These are phyloP conservation scores for Drosophila sechellia DNA, from an alignment of 1,140 invertebrate genomes.

Conservation along the genomic window DNA sequence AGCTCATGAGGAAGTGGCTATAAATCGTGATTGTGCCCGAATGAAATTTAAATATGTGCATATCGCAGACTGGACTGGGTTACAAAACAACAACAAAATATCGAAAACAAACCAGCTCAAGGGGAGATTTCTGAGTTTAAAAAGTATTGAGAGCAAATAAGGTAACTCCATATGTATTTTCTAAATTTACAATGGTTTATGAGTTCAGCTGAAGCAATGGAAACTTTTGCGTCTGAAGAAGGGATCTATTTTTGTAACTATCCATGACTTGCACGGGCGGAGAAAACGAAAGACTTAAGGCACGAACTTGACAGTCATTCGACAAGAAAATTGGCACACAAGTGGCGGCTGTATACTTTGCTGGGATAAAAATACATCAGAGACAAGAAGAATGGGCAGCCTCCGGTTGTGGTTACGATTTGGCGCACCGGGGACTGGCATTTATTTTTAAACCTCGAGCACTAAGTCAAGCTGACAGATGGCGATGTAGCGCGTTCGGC, in stretches of 20 bases:
- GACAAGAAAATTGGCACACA: slow-evolving; percentile 46
- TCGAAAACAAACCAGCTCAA: slow-evolving; percentile 9
- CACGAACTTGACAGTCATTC: slow-evolving; percentile 73
- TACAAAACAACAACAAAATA: slow-evolving; percentile 23
- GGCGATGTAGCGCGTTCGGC: slow-evolving; percentile 12
- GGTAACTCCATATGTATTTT: neutral
- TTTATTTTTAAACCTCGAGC: slow-evolving; percentile 42
- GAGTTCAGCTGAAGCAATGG: neutral
- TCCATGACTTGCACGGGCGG: slow-evolving; percentile 21
- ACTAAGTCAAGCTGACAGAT: slow-evolving; percentile 37
- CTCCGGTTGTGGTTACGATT: slow-evolving; percentile 13
- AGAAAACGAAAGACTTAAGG: slow-evolving; percentile 46
- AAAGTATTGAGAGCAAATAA: neutral
- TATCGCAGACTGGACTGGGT: slow-evolving; percentile 14
- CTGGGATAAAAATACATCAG: slow-evolving; percentile 39
- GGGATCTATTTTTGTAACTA: slow-evolving; percentile 32
- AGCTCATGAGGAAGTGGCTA: slow-evolving; percentile 59
- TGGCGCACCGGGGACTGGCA: slow-evolving; percentile 15
- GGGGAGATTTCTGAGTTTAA: neutral
- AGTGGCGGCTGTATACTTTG: neutral
- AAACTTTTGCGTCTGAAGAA: slow-evolving; percentile 7
- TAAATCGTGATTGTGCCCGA: slow-evolving; percentile 49
- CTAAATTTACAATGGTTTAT: neutral
- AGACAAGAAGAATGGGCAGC: slow-evolving; percentile 23
- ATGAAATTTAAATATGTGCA: slow-evolving; percentile 30